Percentiles rank a stretch among this genome's conserved stretches.
Conservation (phyloP, 2,113 vertebrate genomes). For the Alligator sinensis region DNA sequence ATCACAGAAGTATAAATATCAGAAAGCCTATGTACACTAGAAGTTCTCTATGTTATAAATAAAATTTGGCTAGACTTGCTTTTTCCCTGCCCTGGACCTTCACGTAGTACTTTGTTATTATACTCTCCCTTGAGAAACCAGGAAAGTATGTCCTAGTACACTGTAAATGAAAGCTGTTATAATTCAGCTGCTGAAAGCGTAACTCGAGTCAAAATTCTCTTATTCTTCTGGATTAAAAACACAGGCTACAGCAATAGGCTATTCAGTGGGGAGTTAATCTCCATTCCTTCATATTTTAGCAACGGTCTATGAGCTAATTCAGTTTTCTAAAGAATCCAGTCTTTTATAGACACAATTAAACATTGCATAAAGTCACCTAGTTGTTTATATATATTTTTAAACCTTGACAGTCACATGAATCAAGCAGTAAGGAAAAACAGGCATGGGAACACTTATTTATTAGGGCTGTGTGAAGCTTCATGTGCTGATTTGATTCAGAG, state of each 20-base stretch:
- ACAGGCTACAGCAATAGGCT: neutral
- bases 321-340: neutral
- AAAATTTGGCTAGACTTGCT: neutral
- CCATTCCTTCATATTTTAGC: slow-evolving; percentile 16
- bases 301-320: neutral
- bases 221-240: neutral
- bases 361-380: neutral
- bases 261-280: neutral
- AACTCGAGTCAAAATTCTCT: slow-evolving; percentile 17
- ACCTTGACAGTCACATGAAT: neutral
- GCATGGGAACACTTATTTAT: accelerated
- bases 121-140: neutral
- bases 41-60: neutral
- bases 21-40: neutral
- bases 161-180: slow-evolving; percentile 8
- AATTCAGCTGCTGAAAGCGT: slow-evolving; percentile 16
- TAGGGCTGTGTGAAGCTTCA: too few relatives aligned
- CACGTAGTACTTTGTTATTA: neutral
- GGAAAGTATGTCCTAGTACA: neutral
- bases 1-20: neutral
- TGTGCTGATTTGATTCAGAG: too few relatives aligned
- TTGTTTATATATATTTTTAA: neutral
- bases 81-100: neutral
- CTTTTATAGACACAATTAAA: neutral
- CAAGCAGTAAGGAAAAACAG: neutral